phyloP scores from a whole-genome alignment of 2,113 vertebrate species.

The Ardeotis arabs region DNA sequence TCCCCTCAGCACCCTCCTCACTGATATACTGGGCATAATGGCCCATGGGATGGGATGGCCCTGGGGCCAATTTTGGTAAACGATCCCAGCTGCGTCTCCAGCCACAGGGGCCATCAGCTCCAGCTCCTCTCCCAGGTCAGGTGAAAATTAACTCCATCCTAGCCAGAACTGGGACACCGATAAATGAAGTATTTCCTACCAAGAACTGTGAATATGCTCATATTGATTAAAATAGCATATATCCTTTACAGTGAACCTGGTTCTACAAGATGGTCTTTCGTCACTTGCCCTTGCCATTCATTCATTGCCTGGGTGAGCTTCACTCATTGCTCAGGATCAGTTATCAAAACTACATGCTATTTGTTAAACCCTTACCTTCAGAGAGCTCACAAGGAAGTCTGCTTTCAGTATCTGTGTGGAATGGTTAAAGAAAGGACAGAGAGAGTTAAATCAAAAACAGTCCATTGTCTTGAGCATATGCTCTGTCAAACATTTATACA shows the following conservation, averaged over 20 bases:
- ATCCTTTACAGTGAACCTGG: neutral
- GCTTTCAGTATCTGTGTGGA: conserved; percentile 4
- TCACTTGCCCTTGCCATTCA: neutral
- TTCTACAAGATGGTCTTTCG: neutral
- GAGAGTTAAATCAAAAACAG: neutral
- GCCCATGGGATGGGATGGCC: too few species aligned
- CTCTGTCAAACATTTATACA: neutral
- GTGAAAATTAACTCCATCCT: too few species aligned
- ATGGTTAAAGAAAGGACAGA: neutral
- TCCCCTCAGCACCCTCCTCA: too few species aligned
- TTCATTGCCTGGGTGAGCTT: neutral
- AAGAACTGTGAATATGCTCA: neutral
- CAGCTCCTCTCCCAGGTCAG: too few species aligned
- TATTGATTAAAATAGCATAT: neutral
- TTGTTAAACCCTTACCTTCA: conserved; percentile 49
- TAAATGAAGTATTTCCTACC: neutral
- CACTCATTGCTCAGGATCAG: neutral
- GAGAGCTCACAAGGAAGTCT: neutral
- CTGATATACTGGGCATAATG: too few species aligned
- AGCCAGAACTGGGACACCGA: rapidly evolving
- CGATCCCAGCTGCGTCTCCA: too few species aligned
- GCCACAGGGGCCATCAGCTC: too few species aligned
- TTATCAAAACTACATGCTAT: neutral
- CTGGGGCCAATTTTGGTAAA: too few species aligned
- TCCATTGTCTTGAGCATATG: neutral